Conservation (phyloP, 2,113 vertebrate genomes). For the Istiophorus platypterus region DNA sequence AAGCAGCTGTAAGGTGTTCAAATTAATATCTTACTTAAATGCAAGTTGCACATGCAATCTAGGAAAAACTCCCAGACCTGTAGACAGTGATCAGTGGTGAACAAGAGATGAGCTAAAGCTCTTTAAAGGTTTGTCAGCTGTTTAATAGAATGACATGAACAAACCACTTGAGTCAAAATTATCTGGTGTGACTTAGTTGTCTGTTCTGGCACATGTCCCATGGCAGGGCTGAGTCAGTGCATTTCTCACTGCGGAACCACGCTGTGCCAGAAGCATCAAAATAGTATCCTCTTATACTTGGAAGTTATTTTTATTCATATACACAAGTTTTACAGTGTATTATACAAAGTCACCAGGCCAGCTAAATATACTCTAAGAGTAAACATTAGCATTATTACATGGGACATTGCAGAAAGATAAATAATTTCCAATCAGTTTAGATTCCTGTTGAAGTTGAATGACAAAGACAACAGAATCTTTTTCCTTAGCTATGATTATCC, state of each 20-base stretch:
- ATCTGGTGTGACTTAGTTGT: slow-evolving; percentile 57
- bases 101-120: slow-evolving; percentile 48
- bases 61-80: slow-evolving; percentile 3
- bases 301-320: slow-evolving; percentile 29
- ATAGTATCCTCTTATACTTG: slow-evolving; percentile 12
- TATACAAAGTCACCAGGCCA: neutral
- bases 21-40: neutral
- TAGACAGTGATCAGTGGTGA: slow-evolving; percentile 22
- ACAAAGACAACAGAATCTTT: neutral
- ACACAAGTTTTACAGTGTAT: neutral
- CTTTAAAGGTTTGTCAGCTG: slow-evolving; percentile 58
- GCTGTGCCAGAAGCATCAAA: slow-evolving; percentile 6
- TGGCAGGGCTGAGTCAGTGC: slow-evolving; percentile 47
- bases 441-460: neutral
- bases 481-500: neutral
- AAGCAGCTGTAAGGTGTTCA: neutral
- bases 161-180: slow-evolving; percentile 55
- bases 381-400: neutral
- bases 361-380: neutral
- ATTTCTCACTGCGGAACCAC: slow-evolving; percentile 46
- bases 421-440: neutral
- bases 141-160: slow-evolving; percentile 19
- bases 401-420: neutral
- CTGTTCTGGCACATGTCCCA: slow-evolving; percentile 43
- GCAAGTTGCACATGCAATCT: slow-evolving; percentile 12